These are phyloP conservation scores for Notodonta dromedarius DNA, from an alignment of 2,888 invertebrate species.

Conservation along the genomic window DNA sequence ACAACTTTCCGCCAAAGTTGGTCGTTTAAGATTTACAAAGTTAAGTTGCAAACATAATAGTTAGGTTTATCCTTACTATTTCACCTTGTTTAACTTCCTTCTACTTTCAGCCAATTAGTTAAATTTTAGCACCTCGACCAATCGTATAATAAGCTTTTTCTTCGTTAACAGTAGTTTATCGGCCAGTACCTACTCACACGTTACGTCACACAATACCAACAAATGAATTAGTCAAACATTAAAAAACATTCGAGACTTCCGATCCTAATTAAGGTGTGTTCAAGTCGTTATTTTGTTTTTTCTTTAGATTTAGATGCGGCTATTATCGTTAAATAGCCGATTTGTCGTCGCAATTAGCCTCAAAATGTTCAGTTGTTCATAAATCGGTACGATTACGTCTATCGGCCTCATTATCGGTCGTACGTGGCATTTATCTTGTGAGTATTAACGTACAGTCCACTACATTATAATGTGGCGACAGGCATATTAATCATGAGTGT, in stretches of 20 bases:
- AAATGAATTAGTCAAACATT: slow-evolving; percentile 76
- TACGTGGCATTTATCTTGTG: slow-evolving; percentile 29
- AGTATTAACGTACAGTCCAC: slow-evolving; percentile 14
- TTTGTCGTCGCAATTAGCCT: slow-evolving; percentile 71
- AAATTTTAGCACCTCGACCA: slow-evolving; percentile 41
- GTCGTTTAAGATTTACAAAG: background rate
- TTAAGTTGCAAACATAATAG: too few relatives aligned
- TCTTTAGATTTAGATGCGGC: slow-evolving; percentile 66
- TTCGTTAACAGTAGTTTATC: slow-evolving; percentile 33
- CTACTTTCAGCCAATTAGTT: slow-evolving; percentile 40
- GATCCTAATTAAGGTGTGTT: slow-evolving; percentile 73
- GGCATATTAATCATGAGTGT: background rate
- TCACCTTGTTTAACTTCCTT: background rate
- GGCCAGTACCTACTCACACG: slow-evolving; percentile 18
- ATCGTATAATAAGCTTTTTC: slow-evolving; percentile 35
- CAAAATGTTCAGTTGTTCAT: slow-evolving; percentile 63
- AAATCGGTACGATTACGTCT: slow-evolving; percentile 59
- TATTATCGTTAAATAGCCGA: slow-evolving; percentile 70
- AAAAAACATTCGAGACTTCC: slow-evolving; percentile 70
- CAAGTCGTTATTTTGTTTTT: slow-evolving; percentile 52
- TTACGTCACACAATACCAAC: slow-evolving; percentile 44
- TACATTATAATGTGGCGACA: background rate
- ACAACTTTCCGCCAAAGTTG: too few relatives aligned
- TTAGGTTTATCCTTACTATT: too few relatives aligned
- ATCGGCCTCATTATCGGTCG: slow-evolving; percentile 45